Conservation (phyloP, 2,888 invertebrate genomes). For the Uropetala carovei region DNA sequence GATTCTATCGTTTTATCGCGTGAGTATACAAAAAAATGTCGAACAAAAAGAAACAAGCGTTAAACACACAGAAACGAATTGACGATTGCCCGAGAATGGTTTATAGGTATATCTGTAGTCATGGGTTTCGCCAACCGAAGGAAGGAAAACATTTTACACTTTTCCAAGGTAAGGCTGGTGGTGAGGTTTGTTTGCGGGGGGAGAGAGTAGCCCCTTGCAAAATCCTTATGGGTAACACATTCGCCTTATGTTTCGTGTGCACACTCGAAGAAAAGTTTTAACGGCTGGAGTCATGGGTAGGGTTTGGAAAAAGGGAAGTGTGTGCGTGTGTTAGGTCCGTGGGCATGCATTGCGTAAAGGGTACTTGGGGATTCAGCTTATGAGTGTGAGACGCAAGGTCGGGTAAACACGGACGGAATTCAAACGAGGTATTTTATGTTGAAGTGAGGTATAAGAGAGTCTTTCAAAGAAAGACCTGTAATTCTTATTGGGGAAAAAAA, state of each 20-base stretch:
- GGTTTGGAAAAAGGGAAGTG: background rate
- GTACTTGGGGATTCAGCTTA: conserved; percentile 16
- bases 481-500: background rate
- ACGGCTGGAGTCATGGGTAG: background rate
- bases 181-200: no score
- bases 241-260: background rate
- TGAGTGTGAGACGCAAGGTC: background rate
- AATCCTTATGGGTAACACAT: background rate
- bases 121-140: no score
- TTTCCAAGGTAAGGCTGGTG: no score
- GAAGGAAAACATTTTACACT: no score
- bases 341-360: background rate
- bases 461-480: background rate
- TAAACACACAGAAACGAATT: no score
- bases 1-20: no score
- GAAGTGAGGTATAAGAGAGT: background rate
- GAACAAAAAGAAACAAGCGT: no score
- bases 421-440: background rate
- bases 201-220: no score
- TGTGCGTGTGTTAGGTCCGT: background rate
- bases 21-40: no score
- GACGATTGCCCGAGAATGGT: no score
- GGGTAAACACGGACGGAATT: background rate
- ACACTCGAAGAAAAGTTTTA: background rate
- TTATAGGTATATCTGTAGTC: no score